phyloP scores from a whole-genome alignment of 2,888 invertebrate species.

The Thalpophila matura region DNA sequence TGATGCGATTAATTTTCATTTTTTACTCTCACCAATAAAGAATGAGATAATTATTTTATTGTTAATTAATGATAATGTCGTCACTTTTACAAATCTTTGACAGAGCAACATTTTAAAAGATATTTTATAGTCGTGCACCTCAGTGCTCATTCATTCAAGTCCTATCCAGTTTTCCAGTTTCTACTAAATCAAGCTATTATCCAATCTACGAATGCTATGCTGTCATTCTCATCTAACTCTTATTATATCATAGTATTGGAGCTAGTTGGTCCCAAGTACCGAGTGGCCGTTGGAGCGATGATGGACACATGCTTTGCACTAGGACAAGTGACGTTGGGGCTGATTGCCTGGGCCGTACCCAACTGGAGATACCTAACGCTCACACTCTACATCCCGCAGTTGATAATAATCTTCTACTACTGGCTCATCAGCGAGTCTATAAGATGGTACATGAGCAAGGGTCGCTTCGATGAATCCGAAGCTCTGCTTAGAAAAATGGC shows the following conservation, averaged over 20 bases:
- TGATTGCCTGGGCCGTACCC: slow-evolving; percentile 92
- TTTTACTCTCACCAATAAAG: too few species aligned
- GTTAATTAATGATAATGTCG: too few species aligned
- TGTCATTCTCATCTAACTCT: not conserved
- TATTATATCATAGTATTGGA: slow-evolving; percentile 91
- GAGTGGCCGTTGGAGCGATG: slow-evolving; percentile 93
- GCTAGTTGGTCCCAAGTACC: slow-evolving; percentile 93
- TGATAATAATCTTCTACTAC: slow-evolving; percentile 92
- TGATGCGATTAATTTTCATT: too few species aligned
- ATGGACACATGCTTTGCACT: slow-evolving; percentile 93
- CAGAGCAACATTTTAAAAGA: too few species aligned
- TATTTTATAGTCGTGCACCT: too few species aligned
- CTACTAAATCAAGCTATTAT: too few species aligned
- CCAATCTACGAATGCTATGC: too few species aligned
- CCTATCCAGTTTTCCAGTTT: too few species aligned
- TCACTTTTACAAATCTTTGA: too few species aligned
- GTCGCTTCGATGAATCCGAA: slow-evolving; percentile 92
- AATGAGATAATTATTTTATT: too few species aligned
- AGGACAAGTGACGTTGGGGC: slow-evolving; percentile 92
- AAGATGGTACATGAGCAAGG: slow-evolving; percentile 94
- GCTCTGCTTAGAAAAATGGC: slow-evolving; percentile 91
- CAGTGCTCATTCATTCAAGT: too few species aligned
- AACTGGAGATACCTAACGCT: slow-evolving; percentile 93
- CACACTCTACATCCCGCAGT: slow-evolving; percentile 92
- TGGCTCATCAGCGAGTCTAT: slow-evolving; percentile 93